Conservation (phyloP, 2,113 vertebrate genomes). For the Axis porcinus region DNA sequence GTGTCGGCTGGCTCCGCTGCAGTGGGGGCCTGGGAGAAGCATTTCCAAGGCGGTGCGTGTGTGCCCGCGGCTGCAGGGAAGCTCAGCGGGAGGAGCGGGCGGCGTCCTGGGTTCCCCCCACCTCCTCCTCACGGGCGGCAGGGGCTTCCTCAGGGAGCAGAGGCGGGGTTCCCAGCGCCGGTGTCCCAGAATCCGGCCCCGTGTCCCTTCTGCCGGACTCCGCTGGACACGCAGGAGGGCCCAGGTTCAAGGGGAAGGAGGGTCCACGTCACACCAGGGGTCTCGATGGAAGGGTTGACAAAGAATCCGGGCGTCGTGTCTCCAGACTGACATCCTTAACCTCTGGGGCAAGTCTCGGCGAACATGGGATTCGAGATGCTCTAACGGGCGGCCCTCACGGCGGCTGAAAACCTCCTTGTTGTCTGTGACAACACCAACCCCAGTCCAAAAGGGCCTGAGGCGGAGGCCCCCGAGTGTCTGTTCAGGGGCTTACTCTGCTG, state of each 20-base stretch:
- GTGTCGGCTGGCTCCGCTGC: background rate
- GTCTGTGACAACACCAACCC: background rate
- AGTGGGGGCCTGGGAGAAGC: background rate
- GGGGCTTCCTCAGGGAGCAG: background rate
- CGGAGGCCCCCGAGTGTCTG: background rate
- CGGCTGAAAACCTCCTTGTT: background rate
- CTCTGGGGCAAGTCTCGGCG: background rate
- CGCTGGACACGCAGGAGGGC: background rate
- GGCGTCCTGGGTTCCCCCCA: background rate
- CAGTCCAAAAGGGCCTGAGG: background rate
- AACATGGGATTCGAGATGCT: background rate
- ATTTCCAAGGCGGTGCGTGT: background rate
- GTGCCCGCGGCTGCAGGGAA: fast-evolving
- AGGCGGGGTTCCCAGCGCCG: background rate
- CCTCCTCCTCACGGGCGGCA: background rate
- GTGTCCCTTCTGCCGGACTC: background rate
- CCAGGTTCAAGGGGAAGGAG: background rate
- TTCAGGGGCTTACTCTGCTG: no score
- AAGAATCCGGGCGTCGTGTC: background rate
- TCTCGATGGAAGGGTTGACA: background rate
- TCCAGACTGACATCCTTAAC: background rate
- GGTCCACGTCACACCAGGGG: background rate
- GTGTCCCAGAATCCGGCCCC: background rate
- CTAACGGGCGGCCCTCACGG: background rate
- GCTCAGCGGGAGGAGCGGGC: background rate